Base-by-base conservation (phyloP, 2,797 vertebrate genomes). In the Parauchenoglanis ngamensis region DNA sequence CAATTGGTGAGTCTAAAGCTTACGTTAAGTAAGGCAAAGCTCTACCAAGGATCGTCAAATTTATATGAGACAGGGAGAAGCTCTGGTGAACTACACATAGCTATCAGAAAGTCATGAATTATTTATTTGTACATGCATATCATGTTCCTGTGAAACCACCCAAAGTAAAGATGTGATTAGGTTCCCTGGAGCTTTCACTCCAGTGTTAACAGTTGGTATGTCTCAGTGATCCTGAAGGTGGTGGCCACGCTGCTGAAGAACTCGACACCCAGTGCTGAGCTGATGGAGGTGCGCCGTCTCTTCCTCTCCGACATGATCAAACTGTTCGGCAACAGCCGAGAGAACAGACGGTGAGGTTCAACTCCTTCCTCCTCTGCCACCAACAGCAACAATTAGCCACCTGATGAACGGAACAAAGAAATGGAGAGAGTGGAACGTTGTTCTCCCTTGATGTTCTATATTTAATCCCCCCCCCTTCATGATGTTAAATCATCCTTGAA, bases 231-330 rank as follows among this genome's bases (percentile, higher is more conserved):
- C 93, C 94, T 99, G 86, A 99, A 99, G 93, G 98, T 99, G 85
- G 98, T 99, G 90, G 98, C 98, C 88, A 99, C 98, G 0, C 95
- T 99, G 89, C 93, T 99, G 93, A 99, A 99, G 95, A 99, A 97
- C 93, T 99, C 98, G 28, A 93, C 96, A 0, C 97, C 98, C 85
- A 98, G 98, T 52, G 91, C 96, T 10, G 98, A 99, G 90, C 95
- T 99, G 91, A 99, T 99, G 98, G 98, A 99, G 94, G 98, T 99
- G 88, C 96, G 98, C 57, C 97, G 98, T 84, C 96, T 99, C 89
- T 99, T 99, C 94, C 96, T 99, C 75, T 98, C 97, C 52, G 98
- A 98, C 93, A 99, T 99, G 98, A 98, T 99, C 94, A 99, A 99
- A 91, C 96, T 99, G 92, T 99, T 99, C 92, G 98, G 97, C 94